Evolutionary conservation across 2,797 vertebrate species (phyloP).

Genomic region (Microcaecilia unicolor): DNA sequence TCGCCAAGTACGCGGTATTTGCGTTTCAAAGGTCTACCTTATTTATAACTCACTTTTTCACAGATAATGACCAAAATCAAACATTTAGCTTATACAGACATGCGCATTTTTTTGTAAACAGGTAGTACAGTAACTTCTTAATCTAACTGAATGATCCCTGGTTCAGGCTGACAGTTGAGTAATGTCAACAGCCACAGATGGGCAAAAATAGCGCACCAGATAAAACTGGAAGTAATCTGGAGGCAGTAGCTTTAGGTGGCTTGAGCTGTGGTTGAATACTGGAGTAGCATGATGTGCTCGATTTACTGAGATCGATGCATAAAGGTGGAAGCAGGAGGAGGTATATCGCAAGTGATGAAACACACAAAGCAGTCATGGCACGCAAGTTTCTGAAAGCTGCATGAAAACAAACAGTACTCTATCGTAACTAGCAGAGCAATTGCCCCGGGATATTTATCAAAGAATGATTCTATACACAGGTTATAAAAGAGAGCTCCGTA

Average conservation of each 20-base stretch:
- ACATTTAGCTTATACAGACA: constrained; percentile 20
- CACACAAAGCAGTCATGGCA: too few relatives aligned
- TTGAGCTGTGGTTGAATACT: too few relatives aligned
- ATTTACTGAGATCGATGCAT: too few relatives aligned
- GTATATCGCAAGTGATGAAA: too few relatives aligned
- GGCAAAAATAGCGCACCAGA: constrained; percentile 38
- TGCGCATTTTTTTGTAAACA: constrained; percentile 15
- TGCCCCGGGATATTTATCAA: too few relatives aligned
- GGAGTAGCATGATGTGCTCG: too few relatives aligned
- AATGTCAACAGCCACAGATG: constrained; percentile 21
- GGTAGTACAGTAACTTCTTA: constrained; percentile 1
- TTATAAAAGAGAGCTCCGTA: too few relatives aligned
- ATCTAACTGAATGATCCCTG: constrained; percentile 12
- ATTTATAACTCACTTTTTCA: not conserved
- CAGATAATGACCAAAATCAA: constrained; percentile 27
- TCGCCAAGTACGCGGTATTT: not conserved
- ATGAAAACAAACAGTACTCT: too few relatives aligned
- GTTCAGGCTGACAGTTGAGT: constrained; percentile 22
- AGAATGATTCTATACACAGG: too few relatives aligned
- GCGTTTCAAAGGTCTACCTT: not conserved
- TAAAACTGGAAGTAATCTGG: constrained; percentile 28
- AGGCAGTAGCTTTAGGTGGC: constrained; percentile 12
- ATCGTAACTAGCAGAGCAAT: too few relatives aligned
- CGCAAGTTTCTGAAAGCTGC: too few relatives aligned
- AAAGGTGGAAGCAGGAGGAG: too few relatives aligned